A percentile compares a stretch with the other conserved stretches of the same genome.
These are phyloP conservation scores for Ametastegia equiseti DNA, from an alignment of 2,888 invertebrate genomes.

Conservation along the genomic window DNA sequence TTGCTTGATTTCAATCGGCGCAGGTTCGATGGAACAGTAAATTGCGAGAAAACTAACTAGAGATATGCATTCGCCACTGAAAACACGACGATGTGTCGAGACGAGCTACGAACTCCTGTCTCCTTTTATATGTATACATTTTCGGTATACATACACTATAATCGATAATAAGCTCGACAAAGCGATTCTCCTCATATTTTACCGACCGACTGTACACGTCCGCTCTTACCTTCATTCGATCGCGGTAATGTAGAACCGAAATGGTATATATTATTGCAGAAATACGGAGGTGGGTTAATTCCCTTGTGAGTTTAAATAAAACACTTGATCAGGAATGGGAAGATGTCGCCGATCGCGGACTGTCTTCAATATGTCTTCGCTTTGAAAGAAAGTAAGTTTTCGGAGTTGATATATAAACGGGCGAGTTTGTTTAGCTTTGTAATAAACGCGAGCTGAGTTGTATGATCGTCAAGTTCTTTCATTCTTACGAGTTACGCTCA, in stretches of 20 bases:
- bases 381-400: neutral
- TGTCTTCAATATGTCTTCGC: neutral
- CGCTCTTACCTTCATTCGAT: conserved; percentile 23
- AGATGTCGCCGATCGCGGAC: conserved; percentile 1
- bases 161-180: conserved; percentile 8
- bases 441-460: neutral
- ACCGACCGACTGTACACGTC: conserved; percentile 15
- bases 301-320: neutral
- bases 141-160: neutral
- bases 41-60: neutral
- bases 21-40: neutral
- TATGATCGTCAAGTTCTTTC: neutral
- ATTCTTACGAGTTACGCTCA: neutral
- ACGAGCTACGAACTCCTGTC: conserved; percentile 3
- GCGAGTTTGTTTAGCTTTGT: neutral
- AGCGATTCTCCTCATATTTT: neutral
- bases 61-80: neutral
- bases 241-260: conserved; percentile 30
- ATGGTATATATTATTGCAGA: neutral
- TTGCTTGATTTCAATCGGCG: neutral
- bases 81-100: conserved; percentile 9
- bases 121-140: neutral
- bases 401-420: neutral
- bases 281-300: neutral
- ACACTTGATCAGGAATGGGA: neutral